Evolutionary conservation across 2,888 invertebrate genomes (phyloP).

Genomic region (Synergus laeviventris): DNA sequence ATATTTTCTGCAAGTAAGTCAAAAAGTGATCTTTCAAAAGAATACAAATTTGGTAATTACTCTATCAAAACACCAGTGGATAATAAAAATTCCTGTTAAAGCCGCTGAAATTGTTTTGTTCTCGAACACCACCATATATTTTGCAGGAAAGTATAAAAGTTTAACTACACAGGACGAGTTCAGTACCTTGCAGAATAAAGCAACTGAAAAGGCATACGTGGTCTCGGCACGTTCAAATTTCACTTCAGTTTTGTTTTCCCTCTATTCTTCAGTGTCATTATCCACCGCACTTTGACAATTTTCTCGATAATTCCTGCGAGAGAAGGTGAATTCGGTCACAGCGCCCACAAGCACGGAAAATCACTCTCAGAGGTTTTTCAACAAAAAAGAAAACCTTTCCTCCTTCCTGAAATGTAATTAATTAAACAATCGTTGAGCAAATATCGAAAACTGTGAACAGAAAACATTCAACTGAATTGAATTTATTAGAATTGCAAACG

Average conservation of each 20-base stretch:
- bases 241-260: slow-evolving; percentile 49
- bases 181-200: slow-evolving; percentile 52
- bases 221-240: slow-evolving; percentile 53
- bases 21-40: background rate
- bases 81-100: slow-evolving; percentile 51
- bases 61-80: slow-evolving; percentile 20
- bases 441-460: too few species aligned
- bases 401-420: background rate
- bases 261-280: slow-evolving; percentile 47
- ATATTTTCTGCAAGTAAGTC: background rate
- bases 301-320: slow-evolving; percentile 59
- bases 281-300: slow-evolving; percentile 58
- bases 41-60: slow-evolving; percentile 9
- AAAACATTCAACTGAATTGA: too few species aligned
- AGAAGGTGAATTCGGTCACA: slow-evolving; percentile 54
- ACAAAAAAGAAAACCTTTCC: slow-evolving; percentile 47
- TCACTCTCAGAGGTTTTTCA: slow-evolving; percentile 43
- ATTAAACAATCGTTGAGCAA: background rate
- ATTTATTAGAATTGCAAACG: background rate
- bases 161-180: slow-evolving; percentile 54
- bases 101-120: background rate
- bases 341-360: slow-evolving; percentile 18
- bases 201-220: slow-evolving; percentile 58
- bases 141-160: slow-evolving; percentile 55
- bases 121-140: slow-evolving; percentile 46